Evolutionary conservation across 1,140 invertebrate species (phyloP), one percentile per base, ranked within the genome.

Genomic region (Leptinotarsa undecemlineata): DNA sequence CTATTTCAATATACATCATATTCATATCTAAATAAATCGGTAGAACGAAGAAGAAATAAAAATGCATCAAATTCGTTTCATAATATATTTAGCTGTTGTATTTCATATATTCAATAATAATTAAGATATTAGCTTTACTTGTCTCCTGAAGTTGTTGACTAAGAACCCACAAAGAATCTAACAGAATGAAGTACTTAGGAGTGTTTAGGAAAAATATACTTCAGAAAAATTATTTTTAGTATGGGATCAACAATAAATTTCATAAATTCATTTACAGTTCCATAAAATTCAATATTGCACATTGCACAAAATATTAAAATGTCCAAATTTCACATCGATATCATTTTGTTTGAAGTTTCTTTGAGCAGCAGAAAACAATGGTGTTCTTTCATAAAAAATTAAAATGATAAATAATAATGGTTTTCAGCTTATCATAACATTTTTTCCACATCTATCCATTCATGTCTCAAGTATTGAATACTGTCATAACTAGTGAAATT

Each of bases 81-180:
- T 73, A 67, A 20, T 73, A 79, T 79, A 77, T 79, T 77, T 77
- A 79, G 78, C 74, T 77, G 78, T 77, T 76, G 74, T 77, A 79
- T 75, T 74, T 79, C 60, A 77, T 77, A 76, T 76, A 77, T 63
- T 77, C 76, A 79, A 77, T 73, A 71, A 79, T 75, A 76, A 77
- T 74, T 60, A 73, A 71, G 72, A 74, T 79, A 75, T 74, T 74
- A 69, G 33, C 73, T 71, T 73, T 60, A 68, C 67, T 74, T 48
- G 20, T 68, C 68, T 70, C 57, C 68, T 73, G 63, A 71, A 72
- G 62, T 77, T 79, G 74, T 72, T 77, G 72, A 72, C 76, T 74
- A 79, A 76, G 76, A 76, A 79, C 78, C 76, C 78, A 73, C 76
- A 74, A 69, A 57, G 60, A 48, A 69, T 48, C 74, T 76, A 73